phyloP scores from a whole-genome alignment of 1,140 invertebrate species.

The Saccostrea echinata region DNA sequence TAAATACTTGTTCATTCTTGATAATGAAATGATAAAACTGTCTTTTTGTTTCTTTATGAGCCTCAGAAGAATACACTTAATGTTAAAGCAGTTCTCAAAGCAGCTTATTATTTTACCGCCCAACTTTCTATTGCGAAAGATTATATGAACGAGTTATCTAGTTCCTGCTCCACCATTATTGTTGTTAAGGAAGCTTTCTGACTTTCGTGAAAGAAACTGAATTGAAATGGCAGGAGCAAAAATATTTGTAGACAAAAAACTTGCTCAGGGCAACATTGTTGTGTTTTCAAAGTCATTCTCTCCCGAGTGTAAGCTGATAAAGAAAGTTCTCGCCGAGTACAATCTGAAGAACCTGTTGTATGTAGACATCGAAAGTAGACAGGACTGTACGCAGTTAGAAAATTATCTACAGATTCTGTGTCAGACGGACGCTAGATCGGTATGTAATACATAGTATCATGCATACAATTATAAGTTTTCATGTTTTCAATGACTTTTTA shows the following conservation, averaged over 20 bases:
- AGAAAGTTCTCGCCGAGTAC: slow-evolving; percentile 67
- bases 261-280: slow-evolving; percentile 73
- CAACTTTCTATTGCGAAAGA: neutral
- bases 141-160: neutral
- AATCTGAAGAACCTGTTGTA: slow-evolving; percentile 69
- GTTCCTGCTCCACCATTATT: slow-evolving; percentile 1
- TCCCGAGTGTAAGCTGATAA: slow-evolving; percentile 69
- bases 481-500: no score
- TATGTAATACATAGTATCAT: slow-evolving; percentile 54
- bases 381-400: slow-evolving; percentile 76
- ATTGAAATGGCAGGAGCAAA: slow-evolving; percentile 66
- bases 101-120: no score
- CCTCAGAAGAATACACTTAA: no score
- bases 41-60: no score
- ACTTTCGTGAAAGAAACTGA: neutral
- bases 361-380: slow-evolving; percentile 74
- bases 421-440: slow-evolving; percentile 72
- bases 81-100: no score
- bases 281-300: slow-evolving; percentile 75
- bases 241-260: slow-evolving; percentile 75
- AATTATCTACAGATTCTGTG: slow-evolving; percentile 77
- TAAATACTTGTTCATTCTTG: no score
- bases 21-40: no score
- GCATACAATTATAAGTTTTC: no score
- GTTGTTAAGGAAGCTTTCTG: slow-evolving; percentile 48